Evolutionary conservation across 2,888 invertebrate species (phyloP).

Genomic region (Ferrisia virgata): DNA sequence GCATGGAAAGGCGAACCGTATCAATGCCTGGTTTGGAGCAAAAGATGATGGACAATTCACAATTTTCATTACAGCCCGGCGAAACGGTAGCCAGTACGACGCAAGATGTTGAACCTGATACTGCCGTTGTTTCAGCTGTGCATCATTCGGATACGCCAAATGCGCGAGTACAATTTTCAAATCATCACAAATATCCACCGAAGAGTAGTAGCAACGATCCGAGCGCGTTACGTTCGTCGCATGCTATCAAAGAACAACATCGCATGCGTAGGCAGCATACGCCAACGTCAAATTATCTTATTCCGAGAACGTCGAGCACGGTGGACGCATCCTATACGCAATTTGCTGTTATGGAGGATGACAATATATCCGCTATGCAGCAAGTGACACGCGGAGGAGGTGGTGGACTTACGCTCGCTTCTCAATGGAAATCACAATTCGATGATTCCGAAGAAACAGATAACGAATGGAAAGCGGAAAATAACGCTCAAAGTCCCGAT

Average conservation of each 20-base stretch:
- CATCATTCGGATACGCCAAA: not conserved
- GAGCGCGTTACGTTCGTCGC: not conserved
- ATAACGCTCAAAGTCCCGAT: constrained; percentile 58
- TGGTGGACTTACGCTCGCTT: constrained; percentile 74
- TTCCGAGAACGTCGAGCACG: constrained; percentile 45
- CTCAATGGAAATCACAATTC: constrained; percentile 94
- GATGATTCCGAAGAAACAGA: constrained; percentile 94
- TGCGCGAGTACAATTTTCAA: not conserved
- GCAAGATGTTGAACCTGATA: not conserved
- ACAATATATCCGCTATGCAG: constrained; percentile 82
- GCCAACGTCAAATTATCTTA: not conserved
- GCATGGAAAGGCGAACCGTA: constrained; percentile 54
- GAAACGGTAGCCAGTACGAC: not conserved
- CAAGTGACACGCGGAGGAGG: constrained; percentile 88
- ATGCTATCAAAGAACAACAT: not conserved
- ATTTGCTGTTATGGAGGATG: constrained; percentile 89
- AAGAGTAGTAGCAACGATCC: not conserved
- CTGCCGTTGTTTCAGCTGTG: not conserved
- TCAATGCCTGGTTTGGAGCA: constrained; percentile 55
- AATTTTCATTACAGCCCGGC: not conserved
- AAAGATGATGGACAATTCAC: not conserved
- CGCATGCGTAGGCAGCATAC: constrained; percentile 37
- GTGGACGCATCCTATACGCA: constrained; percentile 82
- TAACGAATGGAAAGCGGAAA: constrained; percentile 89
- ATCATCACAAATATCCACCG: not conserved